Base-by-base conservation (phyloP, 1,140 invertebrate genomes). In the Luehdorfia chinensis region DNA sequence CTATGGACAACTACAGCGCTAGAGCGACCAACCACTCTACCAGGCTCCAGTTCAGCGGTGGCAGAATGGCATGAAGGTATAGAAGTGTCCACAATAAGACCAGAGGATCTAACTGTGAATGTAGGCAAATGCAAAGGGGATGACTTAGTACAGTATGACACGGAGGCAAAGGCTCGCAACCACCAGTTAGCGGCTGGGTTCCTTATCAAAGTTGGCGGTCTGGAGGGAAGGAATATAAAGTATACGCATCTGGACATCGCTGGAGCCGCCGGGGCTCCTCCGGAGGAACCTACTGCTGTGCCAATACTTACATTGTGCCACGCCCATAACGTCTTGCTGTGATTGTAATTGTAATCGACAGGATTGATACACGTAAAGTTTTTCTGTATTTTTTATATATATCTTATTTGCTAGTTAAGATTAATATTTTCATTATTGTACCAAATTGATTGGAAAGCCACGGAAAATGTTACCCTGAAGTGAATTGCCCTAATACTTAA, bases 191-290 rank as follows among this genome's bases (percentile, higher is more conserved):
- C 97, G 1, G 93, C 93, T 2, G 97, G 96, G 0, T 99, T 99
- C 72, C 85, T 99, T 46, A 93, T 97, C 41, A 89, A 93, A 73
- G 92, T 94, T 2, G 94, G 95, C 1, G 96, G 95, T 1, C 79
- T 99, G 14, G 94, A 97, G 66, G 93, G 97, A 81, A 93, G 96
- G 75, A 95, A 95, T 25, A 77, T 92, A 7, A 91, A 94, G 54
- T 98, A 96, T 68, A 93, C 92, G 6, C 96, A 98, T 81, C 70
- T 98, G 60, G 97, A 98, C 69, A 94, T 98, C 54, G 96, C 96
- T 37, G 93, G 89, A 1, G 93, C 94, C 8, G 91, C 92, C 13
- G 96, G 94, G n/a, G 84, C 90, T 31, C 90, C 93, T 45, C 96
- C 96, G 0, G 79, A 90, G 1, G 89, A 92, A 44, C 92, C 95